These are phyloP conservation scores for Coracopsis vasa DNA, from an alignment of 2,113 vertebrate species.

Conservation along the genomic window DNA sequence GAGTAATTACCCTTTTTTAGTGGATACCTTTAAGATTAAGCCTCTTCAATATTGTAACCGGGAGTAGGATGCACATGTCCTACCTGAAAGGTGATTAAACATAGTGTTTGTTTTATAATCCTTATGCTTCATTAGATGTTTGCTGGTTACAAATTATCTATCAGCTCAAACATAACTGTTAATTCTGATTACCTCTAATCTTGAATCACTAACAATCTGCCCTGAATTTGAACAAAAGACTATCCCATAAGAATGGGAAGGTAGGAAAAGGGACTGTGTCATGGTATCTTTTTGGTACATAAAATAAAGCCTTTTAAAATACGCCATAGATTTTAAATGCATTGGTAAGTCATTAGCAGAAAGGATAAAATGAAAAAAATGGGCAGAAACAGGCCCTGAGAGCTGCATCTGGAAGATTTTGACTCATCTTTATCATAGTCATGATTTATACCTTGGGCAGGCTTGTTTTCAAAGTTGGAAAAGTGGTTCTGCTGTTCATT, in stretches of 20 bases:
- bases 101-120: conserved; percentile 1
- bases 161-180: conserved; percentile 9
- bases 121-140: conserved; percentile 25
- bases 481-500: neutral
- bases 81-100: conserved; percentile 17
- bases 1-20: neutral
- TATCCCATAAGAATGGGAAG: neutral
- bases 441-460: neutral
- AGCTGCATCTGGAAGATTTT: neutral
- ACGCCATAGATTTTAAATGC: neutral
- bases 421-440: neutral
- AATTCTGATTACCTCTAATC: neutral
- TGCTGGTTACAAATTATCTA: conserved; percentile 34
- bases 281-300: neutral
- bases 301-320: neutral
- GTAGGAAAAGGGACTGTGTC: neutral
- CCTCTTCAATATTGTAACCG: neutral
- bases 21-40: neutral
- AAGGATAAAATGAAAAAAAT: neutral
- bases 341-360: neutral
- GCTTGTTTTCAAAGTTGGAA: neutral
- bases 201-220: neutral
- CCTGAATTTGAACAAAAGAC: neutral
- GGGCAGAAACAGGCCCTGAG: neutral
- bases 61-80: neutral